Percentiles rank a stretch among this genome's conserved stretches.
Evolutionary conservation across 2,797 vertebrate species (phyloP).

Genomic region (Intellagama lesueurii): DNA sequence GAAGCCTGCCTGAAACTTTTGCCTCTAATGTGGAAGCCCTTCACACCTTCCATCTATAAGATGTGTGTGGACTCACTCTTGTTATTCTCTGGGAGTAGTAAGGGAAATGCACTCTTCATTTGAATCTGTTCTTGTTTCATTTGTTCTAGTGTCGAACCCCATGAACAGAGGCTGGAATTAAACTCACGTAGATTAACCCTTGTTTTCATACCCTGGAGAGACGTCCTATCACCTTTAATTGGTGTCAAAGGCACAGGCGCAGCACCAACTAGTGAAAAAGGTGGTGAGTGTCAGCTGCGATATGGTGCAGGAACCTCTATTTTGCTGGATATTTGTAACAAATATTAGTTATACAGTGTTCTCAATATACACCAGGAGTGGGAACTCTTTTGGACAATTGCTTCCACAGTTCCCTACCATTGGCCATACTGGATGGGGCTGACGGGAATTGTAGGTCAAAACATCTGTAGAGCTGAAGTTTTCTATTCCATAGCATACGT

Average conservation of each 20-base stretch:
- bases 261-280: not conserved
- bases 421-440: too few relatives aligned
- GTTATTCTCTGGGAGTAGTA: too few relatives aligned
- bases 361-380: too few relatives aligned
- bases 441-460: not conserved
- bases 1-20: not conserved
- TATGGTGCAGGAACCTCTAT: not conserved
- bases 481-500: not conserved
- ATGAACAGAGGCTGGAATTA: too few relatives aligned
- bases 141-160: not conserved
- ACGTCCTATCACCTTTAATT: not conserved
- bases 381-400: too few relatives aligned
- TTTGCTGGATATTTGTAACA: not conserved
- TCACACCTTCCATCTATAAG: not conserved
- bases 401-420: too few relatives aligned
- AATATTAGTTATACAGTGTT: too few relatives aligned
- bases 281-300: too few relatives aligned
- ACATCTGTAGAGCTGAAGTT: not conserved
- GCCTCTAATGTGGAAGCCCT: not conserved
- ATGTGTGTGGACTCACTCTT: too few relatives aligned
- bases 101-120: not conserved
- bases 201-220: not conserved
- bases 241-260: not conserved
- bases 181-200: not conserved
- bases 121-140: not conserved